A percentile compares a stretch with the other conserved stretches of the same genome.
Conservation (phyloP, 1,140 invertebrate species). For the Dendroctonus valens region DNA sequence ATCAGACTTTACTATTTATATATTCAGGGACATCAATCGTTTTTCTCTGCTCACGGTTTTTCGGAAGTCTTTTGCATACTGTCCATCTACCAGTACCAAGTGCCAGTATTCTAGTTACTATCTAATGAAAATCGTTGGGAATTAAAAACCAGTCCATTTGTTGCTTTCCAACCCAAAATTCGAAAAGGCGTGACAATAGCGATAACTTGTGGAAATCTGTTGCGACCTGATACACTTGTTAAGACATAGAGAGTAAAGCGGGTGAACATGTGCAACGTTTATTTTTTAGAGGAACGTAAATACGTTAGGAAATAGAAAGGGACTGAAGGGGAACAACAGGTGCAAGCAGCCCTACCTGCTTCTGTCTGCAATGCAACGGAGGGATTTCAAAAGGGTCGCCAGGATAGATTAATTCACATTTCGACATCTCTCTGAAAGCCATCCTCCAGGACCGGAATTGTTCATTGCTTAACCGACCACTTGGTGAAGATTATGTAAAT, state of each 20-base stretch:
- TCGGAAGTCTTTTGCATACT: no score
- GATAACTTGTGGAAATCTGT: conserved; percentile 14
- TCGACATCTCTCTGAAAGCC: conserved; percentile 17
- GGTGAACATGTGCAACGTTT: conserved; percentile 29
- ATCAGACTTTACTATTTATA: no score
- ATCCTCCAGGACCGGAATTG: conserved; percentile 14
- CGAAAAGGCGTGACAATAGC: conserved; percentile 1
- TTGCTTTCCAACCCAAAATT: not conserved
- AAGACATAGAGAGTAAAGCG: conserved; percentile 15
- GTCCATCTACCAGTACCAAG: no score
- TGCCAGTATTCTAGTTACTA: no score
- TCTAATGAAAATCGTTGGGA: no score
- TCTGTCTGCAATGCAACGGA: conserved; percentile 14
- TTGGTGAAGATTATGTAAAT: no score
- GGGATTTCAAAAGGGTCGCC: conserved; percentile 29
- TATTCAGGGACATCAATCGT: no score
- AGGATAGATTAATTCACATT: conserved; percentile 34
- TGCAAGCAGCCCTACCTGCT: conserved; percentile 38
- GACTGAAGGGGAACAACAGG: conserved; percentile 36
- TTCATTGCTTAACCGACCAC: not conserved
- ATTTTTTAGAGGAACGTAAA: conserved; percentile 30
- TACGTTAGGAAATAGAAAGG: conserved; percentile 34
- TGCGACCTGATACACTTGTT: conserved; percentile 27
- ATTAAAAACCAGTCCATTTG: no score
- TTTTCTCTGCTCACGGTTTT: no score